A percentile compares a stretch with the other conserved stretches of the same genome.
These are phyloP conservation scores for Formica aserva DNA, from an alignment of 2,888 invertebrate genomes.

Conservation along the genomic window DNA sequence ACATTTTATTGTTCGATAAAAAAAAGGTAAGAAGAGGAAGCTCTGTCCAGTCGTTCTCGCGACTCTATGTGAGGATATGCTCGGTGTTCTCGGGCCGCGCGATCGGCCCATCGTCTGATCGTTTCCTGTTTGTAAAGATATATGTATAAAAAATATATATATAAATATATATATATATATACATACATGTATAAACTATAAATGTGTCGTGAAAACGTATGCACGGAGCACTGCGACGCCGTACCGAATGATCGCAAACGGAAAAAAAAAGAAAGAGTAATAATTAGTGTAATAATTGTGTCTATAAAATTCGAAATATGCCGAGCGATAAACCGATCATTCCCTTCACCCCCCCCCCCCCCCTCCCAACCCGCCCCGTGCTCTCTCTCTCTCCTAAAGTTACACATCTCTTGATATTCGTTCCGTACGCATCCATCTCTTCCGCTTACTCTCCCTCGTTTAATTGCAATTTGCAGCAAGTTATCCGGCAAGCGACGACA, in stretches of 20 bases:
- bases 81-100: constrained; percentile 70
- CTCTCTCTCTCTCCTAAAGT: neutral
- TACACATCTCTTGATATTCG: neutral
- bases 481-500: neutral
- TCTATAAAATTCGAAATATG: constrained; percentile 68
- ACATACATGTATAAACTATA: constrained; percentile 76
- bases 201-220: constrained; percentile 79
- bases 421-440: neutral
- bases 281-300: constrained; percentile 65
- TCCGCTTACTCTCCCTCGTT: neutral
- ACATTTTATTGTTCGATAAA: constrained; percentile 53
- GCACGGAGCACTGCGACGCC: constrained; percentile 55
- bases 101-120: constrained; percentile 79
- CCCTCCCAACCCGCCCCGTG: neutral
- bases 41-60: constrained; percentile 69
- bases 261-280: constrained; percentile 52
- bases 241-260: constrained; percentile 10
- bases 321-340: constrained; percentile 61
- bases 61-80: constrained; percentile 69
- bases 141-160: constrained; percentile 77
- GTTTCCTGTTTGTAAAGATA: constrained; percentile 83
- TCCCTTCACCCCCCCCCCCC: constrained; percentile 22
- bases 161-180: constrained; percentile 77
- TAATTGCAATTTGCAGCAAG: constrained; percentile 11
- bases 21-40: constrained; percentile 5